phyloP scores from a whole-genome alignment of 2,113 vertebrate species.

The Tetrax tetrax region DNA sequence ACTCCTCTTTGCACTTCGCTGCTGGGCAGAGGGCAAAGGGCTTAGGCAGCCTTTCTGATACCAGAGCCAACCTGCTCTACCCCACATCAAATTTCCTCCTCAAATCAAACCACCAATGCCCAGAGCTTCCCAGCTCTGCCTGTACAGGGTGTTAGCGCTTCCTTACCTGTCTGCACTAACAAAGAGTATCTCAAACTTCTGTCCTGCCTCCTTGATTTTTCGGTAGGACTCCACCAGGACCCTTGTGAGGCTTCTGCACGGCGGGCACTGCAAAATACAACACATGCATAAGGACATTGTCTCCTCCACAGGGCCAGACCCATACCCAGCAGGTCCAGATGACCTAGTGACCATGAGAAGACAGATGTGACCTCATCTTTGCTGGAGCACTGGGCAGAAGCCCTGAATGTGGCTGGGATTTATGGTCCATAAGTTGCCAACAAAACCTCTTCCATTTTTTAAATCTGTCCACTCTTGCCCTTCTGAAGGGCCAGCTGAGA shows the following conservation, averaged over 20 bases:
- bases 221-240: slow-evolving; percentile 94
- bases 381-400: neutral
- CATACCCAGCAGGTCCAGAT: neutral
- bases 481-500: neutral
- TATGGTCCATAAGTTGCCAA: rapidly evolving
- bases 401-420: neutral
- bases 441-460: neutral
- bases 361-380: neutral
- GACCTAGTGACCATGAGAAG: neutral
- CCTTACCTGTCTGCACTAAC: slow-evolving; percentile 96
- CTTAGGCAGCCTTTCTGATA: neutral
- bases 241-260: slow-evolving; percentile 92
- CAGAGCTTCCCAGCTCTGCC: neutral
- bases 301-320: neutral
- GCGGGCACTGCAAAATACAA: slow-evolving; percentile 85
- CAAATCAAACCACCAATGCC: neutral
- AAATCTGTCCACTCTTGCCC: neutral
- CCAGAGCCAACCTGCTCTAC: neutral
- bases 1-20: neutral
- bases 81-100: neutral
- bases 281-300: rapidly evolving
- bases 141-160: neutral
- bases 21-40: neutral
- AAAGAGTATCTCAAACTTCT: slow-evolving; percentile 97
- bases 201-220: slow-evolving; percentile 91